These are phyloP conservation scores for Mesembrinibis cayennensis DNA, from an alignment of 2,113 vertebrate genomes.

Conservation along the genomic window DNA sequence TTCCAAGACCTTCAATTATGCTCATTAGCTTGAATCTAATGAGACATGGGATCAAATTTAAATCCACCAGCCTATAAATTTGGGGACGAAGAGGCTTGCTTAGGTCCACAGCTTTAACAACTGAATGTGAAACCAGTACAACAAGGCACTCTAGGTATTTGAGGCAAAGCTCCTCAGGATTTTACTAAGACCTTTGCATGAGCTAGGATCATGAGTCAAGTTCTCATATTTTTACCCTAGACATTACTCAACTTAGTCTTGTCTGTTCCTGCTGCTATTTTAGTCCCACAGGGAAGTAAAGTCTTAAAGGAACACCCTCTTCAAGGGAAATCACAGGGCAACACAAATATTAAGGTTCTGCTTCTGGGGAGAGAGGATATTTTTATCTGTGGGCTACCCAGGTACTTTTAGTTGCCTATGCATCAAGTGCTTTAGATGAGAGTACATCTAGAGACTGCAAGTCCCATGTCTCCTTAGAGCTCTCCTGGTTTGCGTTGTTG, in stretches of 20 bases:
- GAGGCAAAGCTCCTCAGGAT: not conserved
- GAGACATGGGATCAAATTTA: constrained; percentile 26
- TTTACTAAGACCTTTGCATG: not conserved
- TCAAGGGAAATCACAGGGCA: not conserved
- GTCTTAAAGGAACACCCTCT: not conserved
- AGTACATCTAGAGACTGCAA: not conserved
- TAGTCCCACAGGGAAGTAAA: not conserved
- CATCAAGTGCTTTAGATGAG: not conserved
- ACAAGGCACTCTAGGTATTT: not conserved
- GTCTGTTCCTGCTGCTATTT: not conserved
- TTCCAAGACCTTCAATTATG: constrained; percentile 12
- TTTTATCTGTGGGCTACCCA: not conserved
- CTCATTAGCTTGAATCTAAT: constrained; percentile 33
- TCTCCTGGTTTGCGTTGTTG: not conserved
- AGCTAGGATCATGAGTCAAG: not conserved
- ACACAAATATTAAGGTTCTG: not conserved
- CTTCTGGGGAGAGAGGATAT: not conserved
- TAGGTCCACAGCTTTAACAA: not conserved
- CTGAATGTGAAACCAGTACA: not conserved
- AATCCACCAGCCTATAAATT: not conserved
- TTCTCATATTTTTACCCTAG: not conserved
- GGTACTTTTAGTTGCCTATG: not conserved
- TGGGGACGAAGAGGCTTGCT: not conserved
- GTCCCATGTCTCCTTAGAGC: not conserved
- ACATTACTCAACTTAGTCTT: not conserved